Evolutionary conservation across 2,113 vertebrate genomes (phyloP), one percentile per base, ranked within the genome.

Genomic region (Gopherus flavomarginatus): DNA sequence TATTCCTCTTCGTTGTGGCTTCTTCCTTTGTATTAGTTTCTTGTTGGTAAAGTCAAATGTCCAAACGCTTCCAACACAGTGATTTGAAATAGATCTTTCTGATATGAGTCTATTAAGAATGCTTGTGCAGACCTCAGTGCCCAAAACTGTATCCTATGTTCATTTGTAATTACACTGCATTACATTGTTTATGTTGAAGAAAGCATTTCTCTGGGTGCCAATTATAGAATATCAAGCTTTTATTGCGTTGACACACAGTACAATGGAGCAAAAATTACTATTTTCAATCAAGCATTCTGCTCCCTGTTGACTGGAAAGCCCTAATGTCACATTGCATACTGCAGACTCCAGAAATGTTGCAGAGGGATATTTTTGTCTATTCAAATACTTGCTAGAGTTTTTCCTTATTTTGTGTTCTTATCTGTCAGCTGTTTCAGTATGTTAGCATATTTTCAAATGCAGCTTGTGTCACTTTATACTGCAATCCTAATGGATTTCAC

Each of bases 81-180:
- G 31, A 1, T 49, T 0, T n/a, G 75, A 5, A 83, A 4, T 47
- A 59, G 24, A 53, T 35, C 49, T 57, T 69, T 93, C 52, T 44
- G 52, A 27, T 42, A 6, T 3, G 47, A 13, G 35, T n/a, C 31
- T 86, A 26, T 38, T 1, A 17, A 77, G 57, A 78, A 78, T 78
- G 19, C 16, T 47, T 5, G 0, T 0, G 31, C 8, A 31, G 78
- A 38, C 38, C 47, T 8, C 10, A 0, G 21, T 47, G 53, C 62
- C 89, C 44, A 6, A 5, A 42, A 83, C 75, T 22, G 31, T 19
- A 0, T 35, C 62, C 83, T 24, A 13, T 1, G 12, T 82, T 56
- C 1, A 4, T 5, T 14, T 80, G 77, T 13, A 4, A 62, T 2
- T 2, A 2, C 3, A 42, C 0, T 0, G 26, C 5, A 2, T 0